phyloP scores from a whole-genome alignment of 2,888 invertebrate species.

The Mycalesis mineus region DNA sequence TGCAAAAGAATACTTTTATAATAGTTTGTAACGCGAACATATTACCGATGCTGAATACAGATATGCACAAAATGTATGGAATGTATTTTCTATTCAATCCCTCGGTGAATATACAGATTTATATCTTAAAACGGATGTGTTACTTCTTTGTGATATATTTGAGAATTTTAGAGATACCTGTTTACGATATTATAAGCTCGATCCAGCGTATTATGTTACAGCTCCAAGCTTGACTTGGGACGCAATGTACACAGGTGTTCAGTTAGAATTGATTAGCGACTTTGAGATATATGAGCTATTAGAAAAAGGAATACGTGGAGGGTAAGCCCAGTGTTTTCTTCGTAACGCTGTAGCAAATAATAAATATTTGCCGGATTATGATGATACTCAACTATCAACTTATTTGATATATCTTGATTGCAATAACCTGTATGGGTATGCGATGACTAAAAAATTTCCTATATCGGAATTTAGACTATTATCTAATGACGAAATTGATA shows the following conservation, averaged over 20 bases:
- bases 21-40: neutral
- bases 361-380: slow-evolving; percentile 32
- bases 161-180: slow-evolving; percentile 35
- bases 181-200: slow-evolving; percentile 31
- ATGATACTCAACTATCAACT: slow-evolving; percentile 11
- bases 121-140: slow-evolving; percentile 33
- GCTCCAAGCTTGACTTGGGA: slow-evolving; percentile 17
- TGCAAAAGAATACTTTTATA: neutral
- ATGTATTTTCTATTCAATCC: neutral
- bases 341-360: slow-evolving; percentile 32
- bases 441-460: neutral
- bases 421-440: neutral
- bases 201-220: slow-evolving; percentile 32
- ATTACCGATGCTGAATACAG: neutral
- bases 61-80: neutral
- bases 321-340: slow-evolving; percentile 28
- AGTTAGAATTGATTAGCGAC: slow-evolving; percentile 14
- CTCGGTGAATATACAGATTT: slow-evolving; percentile 21
- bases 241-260: neutral
- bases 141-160: slow-evolving; percentile 35
- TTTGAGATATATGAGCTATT: slow-evolving; percentile 31
- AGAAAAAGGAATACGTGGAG: slow-evolving; percentile 34
- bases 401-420: neutral
- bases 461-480: neutral
- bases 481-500: neutral